Evolutionary conservation across 2,888 invertebrate genomes (phyloP), one percentile per base, ranked within the genome.

Genomic region (Xylocampa areola): DNA sequence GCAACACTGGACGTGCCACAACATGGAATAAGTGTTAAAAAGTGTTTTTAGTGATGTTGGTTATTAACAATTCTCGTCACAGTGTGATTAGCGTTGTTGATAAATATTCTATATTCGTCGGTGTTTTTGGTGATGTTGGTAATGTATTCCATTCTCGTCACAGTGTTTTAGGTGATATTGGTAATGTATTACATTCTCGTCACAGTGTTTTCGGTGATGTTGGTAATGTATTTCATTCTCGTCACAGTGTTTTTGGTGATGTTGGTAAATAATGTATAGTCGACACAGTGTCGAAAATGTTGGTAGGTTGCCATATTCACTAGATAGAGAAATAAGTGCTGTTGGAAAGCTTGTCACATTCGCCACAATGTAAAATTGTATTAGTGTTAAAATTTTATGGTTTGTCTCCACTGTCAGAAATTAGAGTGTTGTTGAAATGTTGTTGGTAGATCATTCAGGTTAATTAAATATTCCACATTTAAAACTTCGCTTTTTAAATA

Each of bases 31-130:
- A 23, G 25, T 39, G 25, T 27, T 30, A 17, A 17, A 11, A 41
- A 41, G 41, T 41, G 17, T 19, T 41, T 41, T 21, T 50, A 30
- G 36, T 35, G 13, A 40, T 19, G 16, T 30, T 39, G 48, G 30
- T 21, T 3, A 33, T 2, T 48, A 4, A 8, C 17, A 14, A 35
- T 6, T 3, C 14, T 19, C 10, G 36, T 49, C 29, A 36, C 30
- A 32, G 16, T 1, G n/a, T 16, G 25, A 25, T 25, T 10, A 23
- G 36, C 25, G 10, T 25, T 4, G 13, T 4, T 25, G 37, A 23
- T 23, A 10, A 23, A 13, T n/a, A n/a, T 13, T 2, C 13, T 21
- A 37, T 7, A 7, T 4, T 23, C 19, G 36, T 11, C 11, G n/a
- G n/a, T 39, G 10, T 25, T 4, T 23, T 4, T 25, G 37, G 37